Conservation (phyloP, 1,140 invertebrate species). For the Diorhabda elongata region DNA sequence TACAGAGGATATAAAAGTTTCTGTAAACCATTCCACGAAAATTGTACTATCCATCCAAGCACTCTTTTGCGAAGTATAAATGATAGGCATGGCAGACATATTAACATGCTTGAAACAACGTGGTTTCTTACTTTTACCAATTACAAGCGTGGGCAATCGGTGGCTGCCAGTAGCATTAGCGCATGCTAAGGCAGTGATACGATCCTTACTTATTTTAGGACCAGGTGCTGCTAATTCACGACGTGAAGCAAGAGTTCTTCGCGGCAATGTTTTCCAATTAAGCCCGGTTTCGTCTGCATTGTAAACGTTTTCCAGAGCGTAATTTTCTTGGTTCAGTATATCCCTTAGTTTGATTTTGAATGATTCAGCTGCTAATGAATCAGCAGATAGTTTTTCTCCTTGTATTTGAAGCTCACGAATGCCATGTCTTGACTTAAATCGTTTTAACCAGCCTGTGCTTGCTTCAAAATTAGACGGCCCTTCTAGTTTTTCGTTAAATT, state of each 20-base stretch:
- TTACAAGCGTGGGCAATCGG: no score
- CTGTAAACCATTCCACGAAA: conserved; percentile 27
- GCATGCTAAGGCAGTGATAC: no score
- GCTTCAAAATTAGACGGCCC: conserved; percentile 17
- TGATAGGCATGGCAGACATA: no score
- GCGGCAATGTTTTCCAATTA: conserved; percentile 44
- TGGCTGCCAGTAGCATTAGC: no score
- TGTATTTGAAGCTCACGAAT: conserved; percentile 19
- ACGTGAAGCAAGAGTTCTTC: conserved; percentile 40
- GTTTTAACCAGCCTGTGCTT: conserved; percentile 22
- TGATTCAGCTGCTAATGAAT: conserved; percentile 11
- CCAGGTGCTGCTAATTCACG: conserved; percentile 39
- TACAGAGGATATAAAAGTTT: no score
- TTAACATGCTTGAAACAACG: no score
- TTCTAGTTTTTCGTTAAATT: conserved; percentile 22
- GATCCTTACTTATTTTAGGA: no score
- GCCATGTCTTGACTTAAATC: conserved; percentile 26
- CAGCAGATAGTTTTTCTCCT: conserved; percentile 21
- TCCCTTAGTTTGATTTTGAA: conserved; percentile 5
- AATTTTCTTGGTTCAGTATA: conserved; percentile 4
- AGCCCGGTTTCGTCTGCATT: conserved; percentile 48
- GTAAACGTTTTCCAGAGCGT: conserved; percentile 35
- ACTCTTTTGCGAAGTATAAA: conserved; percentile 15
- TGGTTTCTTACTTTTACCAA: no score
- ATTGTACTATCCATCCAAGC: conserved; percentile 17